These are phyloP conservation scores for Lucinisca nassula DNA, from an alignment of 2,888 invertebrate species.

Conservation along the genomic window DNA sequence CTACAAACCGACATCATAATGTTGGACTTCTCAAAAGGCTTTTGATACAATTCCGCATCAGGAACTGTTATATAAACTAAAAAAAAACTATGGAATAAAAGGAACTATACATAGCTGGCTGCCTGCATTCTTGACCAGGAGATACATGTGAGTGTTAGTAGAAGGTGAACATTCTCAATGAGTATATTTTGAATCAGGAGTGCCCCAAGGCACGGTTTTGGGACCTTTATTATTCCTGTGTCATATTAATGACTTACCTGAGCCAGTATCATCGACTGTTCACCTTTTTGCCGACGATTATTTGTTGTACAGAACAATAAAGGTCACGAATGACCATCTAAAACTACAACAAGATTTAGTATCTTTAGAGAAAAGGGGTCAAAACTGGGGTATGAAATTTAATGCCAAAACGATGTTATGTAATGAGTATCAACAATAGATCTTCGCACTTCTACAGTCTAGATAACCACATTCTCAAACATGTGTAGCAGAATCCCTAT, in stretches of 20 bases:
- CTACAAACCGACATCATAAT: neutral
- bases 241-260: neutral
- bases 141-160: neutral
- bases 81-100: neutral
- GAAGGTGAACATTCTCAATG: neutral
- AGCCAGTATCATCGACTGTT: neutral
- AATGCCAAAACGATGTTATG: neutral
- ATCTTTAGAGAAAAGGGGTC: neutral
- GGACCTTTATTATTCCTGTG: neutral
- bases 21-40: neutral
- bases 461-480: neutral
- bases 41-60: neutral
- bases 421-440: too few species aligned
- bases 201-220: neutral
- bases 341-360: neutral
- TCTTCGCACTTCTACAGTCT: neutral
- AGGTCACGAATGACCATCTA: neutral
- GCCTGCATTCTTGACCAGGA: neutral
- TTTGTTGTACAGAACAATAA: neutral
- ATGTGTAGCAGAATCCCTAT: neutral
- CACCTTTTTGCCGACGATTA: neutral
- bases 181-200: neutral
- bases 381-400: neutral
- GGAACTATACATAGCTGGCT: neutral
- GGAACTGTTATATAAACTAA: neutral